Evolutionary conservation across 2,888 invertebrate genomes (phyloP), one percentile per base, ranked within the genome.

Genomic region (Tanytarsus gracilentus): DNA sequence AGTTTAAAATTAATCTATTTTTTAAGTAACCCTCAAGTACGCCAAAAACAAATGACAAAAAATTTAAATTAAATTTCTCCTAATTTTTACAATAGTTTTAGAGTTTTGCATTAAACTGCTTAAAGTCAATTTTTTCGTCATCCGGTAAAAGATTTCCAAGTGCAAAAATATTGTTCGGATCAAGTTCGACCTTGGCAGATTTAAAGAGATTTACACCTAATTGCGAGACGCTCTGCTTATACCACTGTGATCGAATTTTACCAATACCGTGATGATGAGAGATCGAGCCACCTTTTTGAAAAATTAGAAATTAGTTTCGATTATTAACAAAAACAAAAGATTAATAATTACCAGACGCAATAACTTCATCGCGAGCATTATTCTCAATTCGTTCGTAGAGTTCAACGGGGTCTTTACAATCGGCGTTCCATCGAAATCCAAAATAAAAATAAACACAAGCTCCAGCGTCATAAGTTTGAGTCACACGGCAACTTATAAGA

Each of bases 251-350:
- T 16, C 98, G 80, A 61, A 89, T 77, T 73, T 99, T 99, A 0
- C 98, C 98, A 11, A 98, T 86, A 1, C 97, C 97, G 71, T 97
- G 97, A 72, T 97, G 97, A 75, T 97, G 97, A 0, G 96, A 96
- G 66, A 98, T 80, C 64, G 93, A 94, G 18, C 82, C 82, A 11
- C 75, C 75, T 55, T n/a, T 9, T 8, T 9, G 11, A 8, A 40
- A 55, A 7, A 36, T 18, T 14, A 14, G 6, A 29, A 7, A 51
- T 4, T 33, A 48, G 27, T 6, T 29, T 58, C 11, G 21, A 5
- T 29, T 58, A 21, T 30, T 5, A 16, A 26, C 18, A 27, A 3
- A 40, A 93, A 93, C 8, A 93, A 92, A 23, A 30, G 26, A 21
- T 3, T 2, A 18, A 21, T 1, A 52, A 4, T 53, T 11, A 39